phyloP scores from a whole-genome alignment of 1,140 invertebrate genomes.

The Druon quercuslanigerum region DNA sequence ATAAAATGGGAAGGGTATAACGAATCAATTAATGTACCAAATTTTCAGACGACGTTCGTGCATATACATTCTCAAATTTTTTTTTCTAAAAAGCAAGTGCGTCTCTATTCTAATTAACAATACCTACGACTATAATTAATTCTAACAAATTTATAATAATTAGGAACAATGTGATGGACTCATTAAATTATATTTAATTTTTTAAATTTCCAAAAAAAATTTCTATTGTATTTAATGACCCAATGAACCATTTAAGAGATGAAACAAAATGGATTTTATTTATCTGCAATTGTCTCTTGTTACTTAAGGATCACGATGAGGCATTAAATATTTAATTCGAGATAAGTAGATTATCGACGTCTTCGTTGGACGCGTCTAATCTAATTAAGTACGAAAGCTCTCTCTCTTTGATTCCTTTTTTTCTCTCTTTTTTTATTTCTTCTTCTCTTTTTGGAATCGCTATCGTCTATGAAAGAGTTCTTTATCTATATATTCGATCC shows the following conservation, averaged over 20 bases:
- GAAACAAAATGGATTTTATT: background rate
- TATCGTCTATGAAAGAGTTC: background rate
- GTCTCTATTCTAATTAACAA: background rate
- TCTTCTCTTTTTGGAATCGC: background rate
- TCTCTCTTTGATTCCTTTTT: background rate
- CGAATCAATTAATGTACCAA: too few relatives aligned
- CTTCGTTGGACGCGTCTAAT: background rate
- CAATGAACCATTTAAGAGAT: too few relatives aligned
- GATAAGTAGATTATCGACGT: constrained; percentile 3
- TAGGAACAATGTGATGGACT: background rate
- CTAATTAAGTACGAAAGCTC: background rate
- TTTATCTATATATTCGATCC: background rate
- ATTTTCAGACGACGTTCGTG: background rate
- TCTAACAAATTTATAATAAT: background rate
- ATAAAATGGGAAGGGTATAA: too few relatives aligned
- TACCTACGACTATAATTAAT: background rate
- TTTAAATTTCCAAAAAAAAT: too few relatives aligned
- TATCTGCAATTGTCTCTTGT: background rate
- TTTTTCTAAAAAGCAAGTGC: constrained; percentile 25
- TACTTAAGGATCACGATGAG: background rate
- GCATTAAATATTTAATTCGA: constrained; percentile 5
- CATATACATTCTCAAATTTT: background rate
- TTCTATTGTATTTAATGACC: too few relatives aligned
- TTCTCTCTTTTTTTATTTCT: background rate
- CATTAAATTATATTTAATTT: too few relatives aligned